Evolutionary conservation across 2,113 vertebrate species (phyloP).

Genomic region (Antidorcas marsupialis): DNA sequence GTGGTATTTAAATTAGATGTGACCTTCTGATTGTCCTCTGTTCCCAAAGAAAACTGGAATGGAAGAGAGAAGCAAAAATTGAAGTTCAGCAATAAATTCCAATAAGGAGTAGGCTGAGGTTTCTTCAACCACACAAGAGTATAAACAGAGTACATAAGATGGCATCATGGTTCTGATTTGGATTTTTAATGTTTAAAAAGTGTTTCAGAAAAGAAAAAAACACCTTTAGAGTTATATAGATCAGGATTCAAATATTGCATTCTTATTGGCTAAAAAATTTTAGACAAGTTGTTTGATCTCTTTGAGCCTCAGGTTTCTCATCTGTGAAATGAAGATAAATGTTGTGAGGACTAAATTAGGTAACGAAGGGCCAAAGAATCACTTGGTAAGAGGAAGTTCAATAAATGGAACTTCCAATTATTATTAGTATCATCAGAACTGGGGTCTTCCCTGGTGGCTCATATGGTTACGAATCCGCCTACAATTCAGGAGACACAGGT

Average conservation of each 20-base stretch:
- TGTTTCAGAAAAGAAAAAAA: background rate
- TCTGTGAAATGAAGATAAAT: background rate
- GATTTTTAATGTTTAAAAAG: background rate
- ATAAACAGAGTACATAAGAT: background rate
- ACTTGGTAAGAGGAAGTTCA: conserved; percentile 1
- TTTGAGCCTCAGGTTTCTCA: background rate
- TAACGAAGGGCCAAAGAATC: background rate
- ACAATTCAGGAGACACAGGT: background rate
- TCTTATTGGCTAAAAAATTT: background rate
- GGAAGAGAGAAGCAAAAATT: background rate
- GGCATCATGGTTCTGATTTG: background rate
- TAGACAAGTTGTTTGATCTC: background rate
- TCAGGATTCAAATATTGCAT: background rate
- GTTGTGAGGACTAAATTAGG: background rate
- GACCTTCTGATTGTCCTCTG: background rate
- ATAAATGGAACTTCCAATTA: background rate
- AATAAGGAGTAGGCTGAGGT: background rate
- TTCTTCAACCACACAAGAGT: background rate
- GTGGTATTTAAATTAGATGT: background rate
- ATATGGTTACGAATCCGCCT: background rate
- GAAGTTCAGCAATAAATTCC: background rate
- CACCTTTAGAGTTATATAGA: background rate
- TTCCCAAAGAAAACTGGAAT: background rate
- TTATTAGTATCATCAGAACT: background rate
- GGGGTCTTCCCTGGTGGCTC: background rate